Conservation (phyloP, 2,113 vertebrate species). For the Nibea albiflora region DNA sequence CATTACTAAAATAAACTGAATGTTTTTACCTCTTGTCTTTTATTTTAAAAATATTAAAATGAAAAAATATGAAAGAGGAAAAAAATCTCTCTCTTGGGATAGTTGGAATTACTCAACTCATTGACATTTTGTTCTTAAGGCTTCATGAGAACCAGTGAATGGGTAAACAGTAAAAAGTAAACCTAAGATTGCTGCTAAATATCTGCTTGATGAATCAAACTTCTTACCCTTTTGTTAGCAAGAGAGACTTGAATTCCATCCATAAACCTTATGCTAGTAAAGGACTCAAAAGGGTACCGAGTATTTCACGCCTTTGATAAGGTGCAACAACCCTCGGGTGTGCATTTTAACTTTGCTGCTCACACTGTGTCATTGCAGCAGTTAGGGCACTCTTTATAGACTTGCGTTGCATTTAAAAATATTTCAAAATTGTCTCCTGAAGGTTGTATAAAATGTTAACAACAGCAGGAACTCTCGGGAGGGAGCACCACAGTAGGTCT, state of each 20-base stretch:
- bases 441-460: conserved; percentile 69
- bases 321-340: conserved; percentile 7
- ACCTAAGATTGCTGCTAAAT: background rate
- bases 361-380: conserved; percentile 36
- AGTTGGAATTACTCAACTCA: background rate
- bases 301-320: conserved; percentile 22
- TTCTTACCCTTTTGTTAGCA: background rate
- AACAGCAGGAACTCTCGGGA: conserved; percentile 34
- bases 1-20: background rate
- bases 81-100: background rate
- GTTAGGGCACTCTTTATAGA: conserved; percentile 45
- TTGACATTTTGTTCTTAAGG: background rate
- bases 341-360: conserved; percentile 21
- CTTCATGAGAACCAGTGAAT: background rate
- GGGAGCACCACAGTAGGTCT: conserved; percentile 33
- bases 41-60: background rate
- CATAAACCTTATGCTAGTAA: background rate
- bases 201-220: background rate
- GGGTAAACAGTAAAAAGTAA: background rate
- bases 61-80: background rate
- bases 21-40: background rate
- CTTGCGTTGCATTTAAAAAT: conserved; percentile 45
- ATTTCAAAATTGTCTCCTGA: conserved; percentile 45
- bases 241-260: background rate
- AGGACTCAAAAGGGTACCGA: background rate